Conservation (phyloP, 2,113 vertebrate species). For the Petaurus breviceps region DNA sequence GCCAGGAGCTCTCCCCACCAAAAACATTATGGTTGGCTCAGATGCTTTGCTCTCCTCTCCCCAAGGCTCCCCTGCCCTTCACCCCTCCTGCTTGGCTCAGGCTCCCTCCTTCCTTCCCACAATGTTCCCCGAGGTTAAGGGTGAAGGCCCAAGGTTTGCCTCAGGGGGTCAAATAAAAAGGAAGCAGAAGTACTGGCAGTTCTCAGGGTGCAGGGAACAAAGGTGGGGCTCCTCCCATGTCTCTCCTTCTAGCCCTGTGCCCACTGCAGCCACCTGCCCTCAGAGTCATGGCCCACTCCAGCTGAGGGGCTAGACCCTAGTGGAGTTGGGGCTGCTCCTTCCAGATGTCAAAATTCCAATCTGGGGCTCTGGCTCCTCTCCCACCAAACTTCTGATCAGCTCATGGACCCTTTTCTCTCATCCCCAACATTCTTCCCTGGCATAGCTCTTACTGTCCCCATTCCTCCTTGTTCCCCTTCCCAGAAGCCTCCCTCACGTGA, state of each 20-base stretch:
- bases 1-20: too few species aligned
- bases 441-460: background rate
- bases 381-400: background rate
- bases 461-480: too few species aligned
- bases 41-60: accelerated
- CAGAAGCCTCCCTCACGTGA: too few species aligned
- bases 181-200: background rate
- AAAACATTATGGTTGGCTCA: accelerated
- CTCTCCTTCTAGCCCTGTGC: background rate
- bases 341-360: background rate
- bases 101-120: background rate
- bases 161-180: background rate
- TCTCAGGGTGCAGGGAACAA: background rate
- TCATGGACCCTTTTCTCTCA: background rate
- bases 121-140: background rate
- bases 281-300: background rate
- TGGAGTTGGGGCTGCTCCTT: background rate
- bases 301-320: background rate
- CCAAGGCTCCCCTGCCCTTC: background rate
- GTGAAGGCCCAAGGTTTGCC: background rate
- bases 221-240: background rate
- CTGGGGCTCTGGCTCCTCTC: background rate
- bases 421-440: background rate
- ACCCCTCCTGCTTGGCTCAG: background rate
- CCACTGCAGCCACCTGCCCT: background rate